Conservation (phyloP, 2,797 vertebrate species). For the Melanotaenia trifasciata region DNA sequence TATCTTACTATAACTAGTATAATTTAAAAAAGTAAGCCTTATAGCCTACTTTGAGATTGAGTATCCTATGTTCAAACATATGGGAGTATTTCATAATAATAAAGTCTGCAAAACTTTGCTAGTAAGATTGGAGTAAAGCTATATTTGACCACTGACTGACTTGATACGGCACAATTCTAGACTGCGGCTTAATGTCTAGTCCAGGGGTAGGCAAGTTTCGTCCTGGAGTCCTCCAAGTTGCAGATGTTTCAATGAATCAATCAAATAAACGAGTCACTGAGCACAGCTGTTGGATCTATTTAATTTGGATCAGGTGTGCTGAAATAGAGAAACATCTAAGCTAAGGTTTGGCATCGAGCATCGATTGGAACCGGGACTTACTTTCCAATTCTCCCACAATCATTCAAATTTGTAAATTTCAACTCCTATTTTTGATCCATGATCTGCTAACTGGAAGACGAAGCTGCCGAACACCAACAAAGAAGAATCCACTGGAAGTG, state of each 20-base stretch:
- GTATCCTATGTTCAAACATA: background rate
- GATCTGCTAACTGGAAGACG: no score
- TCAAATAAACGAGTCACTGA: background rate
- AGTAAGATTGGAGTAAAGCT: slow-evolving; percentile 1
- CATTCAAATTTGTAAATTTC: no score
- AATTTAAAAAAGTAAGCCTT: background rate
- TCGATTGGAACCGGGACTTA: no score
- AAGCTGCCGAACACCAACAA: no score
- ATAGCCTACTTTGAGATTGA: background rate
- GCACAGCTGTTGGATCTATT: background rate
- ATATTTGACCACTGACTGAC: slow-evolving; percentile 9
- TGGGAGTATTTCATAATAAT: background rate
- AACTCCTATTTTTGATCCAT: no score
- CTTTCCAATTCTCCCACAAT: no score
- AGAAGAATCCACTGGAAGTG: no score
- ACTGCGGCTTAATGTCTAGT: background rate
- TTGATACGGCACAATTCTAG: slow-evolving; percentile 2
- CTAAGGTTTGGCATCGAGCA: no score
- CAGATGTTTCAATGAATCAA: background rate
- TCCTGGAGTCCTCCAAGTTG: background rate
- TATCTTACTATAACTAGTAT: background rate
- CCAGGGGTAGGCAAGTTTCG: background rate
- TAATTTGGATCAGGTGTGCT: background rate
- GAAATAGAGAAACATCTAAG: background rate
- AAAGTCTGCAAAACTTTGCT: background rate